A percentile compares a stretch with the other conserved stretches of the same genome.
Evolutionary conservation across 2,888 invertebrate species (phyloP).

Genomic region (Nemotelus nigrinus): DNA sequence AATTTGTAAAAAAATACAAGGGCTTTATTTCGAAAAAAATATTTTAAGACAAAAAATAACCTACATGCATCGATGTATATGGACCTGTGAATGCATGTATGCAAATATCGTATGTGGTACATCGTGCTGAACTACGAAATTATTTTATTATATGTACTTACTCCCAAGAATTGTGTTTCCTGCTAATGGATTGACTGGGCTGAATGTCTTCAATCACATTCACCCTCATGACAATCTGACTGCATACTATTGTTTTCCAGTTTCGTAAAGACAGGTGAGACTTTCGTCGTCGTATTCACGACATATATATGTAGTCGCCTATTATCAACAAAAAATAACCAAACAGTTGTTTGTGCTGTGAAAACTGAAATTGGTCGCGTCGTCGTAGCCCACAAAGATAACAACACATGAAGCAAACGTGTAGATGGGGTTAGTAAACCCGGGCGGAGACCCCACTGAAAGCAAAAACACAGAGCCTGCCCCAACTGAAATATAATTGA

Average conservation of each 20-base stretch:
- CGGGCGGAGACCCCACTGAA: constrained; percentile 22
- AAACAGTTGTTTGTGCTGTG: constrained; percentile 37
- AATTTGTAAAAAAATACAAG: too few relatives aligned
- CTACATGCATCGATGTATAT: too few relatives aligned
- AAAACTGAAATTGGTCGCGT: constrained; percentile 29
- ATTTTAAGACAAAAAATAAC: too few relatives aligned
- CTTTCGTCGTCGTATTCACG: background rate
- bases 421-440: constrained; percentile 51
- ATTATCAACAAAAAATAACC: constrained; percentile 26
- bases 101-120: too few relatives aligned
- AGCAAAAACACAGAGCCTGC: constrained; percentile 50
- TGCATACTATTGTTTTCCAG: constrained; percentile 3
- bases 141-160: too few relatives aligned
- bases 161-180: too few relatives aligned
- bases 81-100: too few relatives aligned
- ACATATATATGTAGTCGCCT: background rate
- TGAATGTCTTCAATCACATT: too few relatives aligned
- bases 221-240: background rate
- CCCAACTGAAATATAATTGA: constrained; percentile 53
- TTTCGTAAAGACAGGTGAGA: constrained; percentile 24
- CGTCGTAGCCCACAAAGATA: constrained; percentile 29
- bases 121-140: too few relatives aligned
- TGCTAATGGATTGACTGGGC: too few relatives aligned
- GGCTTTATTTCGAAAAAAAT: too few relatives aligned
- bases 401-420: background rate